Conservation (phyloP, 2,888 invertebrate genomes). For the Oscheius sp. region DNA sequence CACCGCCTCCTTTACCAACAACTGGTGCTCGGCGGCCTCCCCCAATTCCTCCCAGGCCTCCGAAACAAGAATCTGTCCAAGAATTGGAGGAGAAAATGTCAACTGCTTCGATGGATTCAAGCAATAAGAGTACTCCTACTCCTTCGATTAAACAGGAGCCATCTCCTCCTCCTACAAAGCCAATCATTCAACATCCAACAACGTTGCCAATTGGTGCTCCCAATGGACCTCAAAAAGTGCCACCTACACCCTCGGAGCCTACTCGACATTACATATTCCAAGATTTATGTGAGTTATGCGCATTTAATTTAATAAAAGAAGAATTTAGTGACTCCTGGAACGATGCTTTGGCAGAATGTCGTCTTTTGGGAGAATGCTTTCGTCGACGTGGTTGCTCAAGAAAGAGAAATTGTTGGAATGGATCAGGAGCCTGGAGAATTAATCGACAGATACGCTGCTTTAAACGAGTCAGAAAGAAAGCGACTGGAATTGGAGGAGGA, state of each 20-base stretch:
- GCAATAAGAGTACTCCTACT: neutral
- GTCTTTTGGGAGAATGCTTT: conserved; percentile 99
- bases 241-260: conserved; percentile 56
- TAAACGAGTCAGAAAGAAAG: conserved; percentile 78
- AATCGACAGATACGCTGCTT: conserved; percentile 69
- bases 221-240: conserved; percentile 47
- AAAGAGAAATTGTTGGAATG: conserved; percentile 98
- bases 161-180: neutral
- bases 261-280: conserved; percentile 66
- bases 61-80: conserved; percentile 18
- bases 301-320: neutral
- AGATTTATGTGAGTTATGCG: conserved; percentile 60
- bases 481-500: conserved; percentile 98
- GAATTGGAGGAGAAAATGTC: neutral
- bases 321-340: conserved; percentile 50
- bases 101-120: conserved; percentile 7
- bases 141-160: neutral
- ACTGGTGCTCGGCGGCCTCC: conserved; percentile 36
- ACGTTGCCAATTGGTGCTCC: conserved; percentile 44
- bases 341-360: conserved; percentile 92
- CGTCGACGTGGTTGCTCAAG: conserved; percentile 94
- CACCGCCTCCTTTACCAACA: conserved; percentile 33
- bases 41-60: conserved; percentile 48
- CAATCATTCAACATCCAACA: conserved; percentile 35
- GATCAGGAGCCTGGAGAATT: conserved; percentile 81